Evolutionary conservation across 1,140 invertebrate species (phyloP), one percentile per base, ranked within the genome.

Genomic region (Orius laevigatus): DNA sequence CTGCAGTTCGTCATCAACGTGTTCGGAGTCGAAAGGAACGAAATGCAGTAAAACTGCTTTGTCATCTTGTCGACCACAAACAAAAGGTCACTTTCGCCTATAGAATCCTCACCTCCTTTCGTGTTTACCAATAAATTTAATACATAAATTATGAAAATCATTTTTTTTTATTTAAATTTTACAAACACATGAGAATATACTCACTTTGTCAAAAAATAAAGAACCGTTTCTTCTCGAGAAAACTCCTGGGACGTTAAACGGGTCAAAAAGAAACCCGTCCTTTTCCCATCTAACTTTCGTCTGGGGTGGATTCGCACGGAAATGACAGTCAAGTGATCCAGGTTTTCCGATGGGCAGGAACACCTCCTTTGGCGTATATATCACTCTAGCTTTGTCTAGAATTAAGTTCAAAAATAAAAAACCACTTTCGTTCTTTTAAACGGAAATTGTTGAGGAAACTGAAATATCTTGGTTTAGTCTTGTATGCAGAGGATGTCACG

Each of bases 241-340:
- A 0, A 90, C 83, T 11, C 84, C 86, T 43, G 77, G 84, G 16
- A 87, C 84, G 59, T 90, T 86, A 63, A 87, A 88, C 1, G 87
- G 85, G 63, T 93, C 87, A 60, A 89, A 91, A 0, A 91, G 73
- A 57, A 90, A 84, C 14, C 85, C 86, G 62, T 93, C 88, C 63
- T 92, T 90, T 60, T 88, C 87, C 92, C 93, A 96, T 43, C 84
- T 77, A 15, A 94, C 69, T 61, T 89, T 87, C n/a, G 84, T 86
- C 46, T 94, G 67, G 2, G 88, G 83, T 12, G 92, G 93, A 70
- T 94, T 95, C 0, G 90, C 84, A 56, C 87, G 76, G 56, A 92
- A 89, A 59, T 90, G 84, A 63, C 92, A 96, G 62, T 91, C 84
- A 34, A 96, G 70, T 34, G 89, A 75, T 11, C 86, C 88, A n/a